Evolutionary conservation across 2,113 vertebrate genomes (phyloP), one percentile per base, ranked within the genome.

Genomic region (Ceyx cyanopectus): DNA sequence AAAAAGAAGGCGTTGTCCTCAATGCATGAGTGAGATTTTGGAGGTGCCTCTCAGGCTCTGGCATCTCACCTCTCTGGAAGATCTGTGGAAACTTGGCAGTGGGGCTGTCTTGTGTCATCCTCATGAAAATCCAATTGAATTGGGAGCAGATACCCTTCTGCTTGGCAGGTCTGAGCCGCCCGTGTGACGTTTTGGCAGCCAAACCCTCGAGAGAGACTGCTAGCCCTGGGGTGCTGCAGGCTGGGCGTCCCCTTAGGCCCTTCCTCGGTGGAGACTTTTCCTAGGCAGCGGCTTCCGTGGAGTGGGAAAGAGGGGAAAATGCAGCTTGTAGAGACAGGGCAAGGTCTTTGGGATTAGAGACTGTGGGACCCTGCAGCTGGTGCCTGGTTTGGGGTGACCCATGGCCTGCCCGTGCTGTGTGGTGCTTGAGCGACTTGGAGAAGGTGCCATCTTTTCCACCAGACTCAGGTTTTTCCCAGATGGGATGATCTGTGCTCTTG

Each of bases 381-480:
- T 41, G 74, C 23, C 15, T 5, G 2, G 12, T 54, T 58, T 78
- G 14, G 56, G 60, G n/a, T 21, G 32, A 68, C 30, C 61, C 15
- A 12, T 1, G 7, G 11, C 0, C 0, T 4, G 6, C 4, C n/a
- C 0, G 0, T 53, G 26, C 50, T 6, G 3, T 65, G 45, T 1
- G 1, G 27, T 62, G 37, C 50, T 62, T 24, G 45, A 75, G 45
- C 2, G 6, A 32, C 22, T 81, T 4, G 6, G 43, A 72, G 45
- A 61, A 79, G 32, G 50, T 86, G 74, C 54, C 32, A 17, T 77
- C 58, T 74, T 76, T 74, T 73, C 46, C 27, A 23, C 12, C 14
- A 46, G 88, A 6, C 68, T 41, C 37, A 46, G 23, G 1, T 62
- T 91, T 87, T 81, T 74, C 48, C 69, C 54, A 69, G 78, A 85